Base-by-base conservation (phyloP, 2,797 vertebrate genomes). In the Enteromius radiatus region DNA sequence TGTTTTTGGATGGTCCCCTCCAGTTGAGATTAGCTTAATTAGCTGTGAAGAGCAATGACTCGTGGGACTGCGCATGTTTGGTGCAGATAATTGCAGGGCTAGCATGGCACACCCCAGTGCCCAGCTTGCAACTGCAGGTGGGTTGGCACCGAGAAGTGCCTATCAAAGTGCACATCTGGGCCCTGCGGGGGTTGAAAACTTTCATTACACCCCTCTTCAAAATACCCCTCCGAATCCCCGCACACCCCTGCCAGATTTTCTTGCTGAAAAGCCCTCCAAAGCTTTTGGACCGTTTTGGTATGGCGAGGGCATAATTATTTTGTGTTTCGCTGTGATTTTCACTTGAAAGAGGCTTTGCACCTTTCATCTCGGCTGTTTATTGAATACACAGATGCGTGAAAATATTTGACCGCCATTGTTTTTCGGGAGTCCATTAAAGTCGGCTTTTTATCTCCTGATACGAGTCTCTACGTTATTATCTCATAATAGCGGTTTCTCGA, bases 11-110 rank as follows among this genome's bases (percentile, higher is more conserved):
- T 82, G 73, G 43, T 87, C 89, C 88, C 91, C 90, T 92, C 89
- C 77, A 89, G 90, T 90, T 84, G 89, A 93, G 91, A 93, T 94
- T 92, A 91, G 92, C 89, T 92, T 92, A 93, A 94, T 93, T 93
- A 91, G 89, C 91, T 93, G 92, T 93, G 92, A 93, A 93, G 92
- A 92, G 91, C 90, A 89, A 65, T 90, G 92, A 89, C 90, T 92
- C 86, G 71, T 91, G 91, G 91, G 90, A 87, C 74, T 61, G 84
- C 82, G 91, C 90, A 70, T 91, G 91, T 93, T 93, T 92, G 90
- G 89, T 91, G 89, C 89, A 91, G 90, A 93, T 94, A 93, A 94
- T 93, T 93, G 89, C 87, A 85, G 89, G 88, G 87, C 89, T 89
- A 78, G 87, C 81, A 88, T 87, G 90, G 90, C 81, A 83, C 82